Base-by-base conservation (phyloP, 2,888 invertebrate genomes). In the Hipparchia semele region DNA sequence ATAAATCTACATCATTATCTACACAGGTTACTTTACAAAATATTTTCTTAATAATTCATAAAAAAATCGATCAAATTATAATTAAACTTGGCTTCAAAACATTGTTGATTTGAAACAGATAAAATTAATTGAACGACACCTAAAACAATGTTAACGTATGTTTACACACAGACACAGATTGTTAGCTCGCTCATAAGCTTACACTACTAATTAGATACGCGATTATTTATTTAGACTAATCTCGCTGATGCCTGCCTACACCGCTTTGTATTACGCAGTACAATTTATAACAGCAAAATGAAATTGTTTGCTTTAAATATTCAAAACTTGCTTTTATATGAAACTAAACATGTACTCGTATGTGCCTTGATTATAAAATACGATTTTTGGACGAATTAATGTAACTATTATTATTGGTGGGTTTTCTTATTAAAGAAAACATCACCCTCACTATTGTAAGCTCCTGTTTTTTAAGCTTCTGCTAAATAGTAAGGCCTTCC, bases 161-260 rank as follows among this genome's bases (percentile, higher is more conserved):
- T 67, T 75, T 58, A 73, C 68, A 73, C 66, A 61, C 12, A 71
- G 39, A 62, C 5, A 56, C 61, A 71, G 59, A 49, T 45, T 61
- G 61, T 60, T 67, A 12, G 59, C 68, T 12, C 49, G 33, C 59
- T 58, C n/a, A 59, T 64, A 64, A 58, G 54, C 69, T 39, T 49
- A 46, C 66, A 58, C 23, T 66, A 65, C 66, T 73, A 75, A 77
- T 76, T 77, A 73, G 70, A 72, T 73, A 71, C 72, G 70, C 70
- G 70, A 77, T 75, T 71, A 73, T 71, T 74, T 74, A 77, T 77
- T 74, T 73, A 72, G 67, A 59, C 74, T 74, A 75, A 75, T 75
- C 74, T 70, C 70, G 45, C 51, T 54, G 61, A 61, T 67, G 66
- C 65, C 59, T 68, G 49, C 49, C 49, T 49, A 49, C 49, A 64